Base-by-base conservation (phyloP, 1,140 invertebrate species). In the Meteorus sp. region DNA sequence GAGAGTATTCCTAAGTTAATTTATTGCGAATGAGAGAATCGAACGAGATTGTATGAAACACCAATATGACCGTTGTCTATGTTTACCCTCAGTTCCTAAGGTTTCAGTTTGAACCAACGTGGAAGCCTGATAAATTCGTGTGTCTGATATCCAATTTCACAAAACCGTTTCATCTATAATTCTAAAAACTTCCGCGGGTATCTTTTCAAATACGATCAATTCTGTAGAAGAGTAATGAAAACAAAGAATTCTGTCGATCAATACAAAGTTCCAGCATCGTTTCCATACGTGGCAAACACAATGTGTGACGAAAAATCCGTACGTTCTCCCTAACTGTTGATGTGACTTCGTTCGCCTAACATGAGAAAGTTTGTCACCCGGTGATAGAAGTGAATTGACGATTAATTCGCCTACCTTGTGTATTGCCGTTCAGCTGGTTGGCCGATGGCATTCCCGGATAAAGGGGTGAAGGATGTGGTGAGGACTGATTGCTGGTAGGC, bases 401-500 rank as follows among this genome's bases (percentile, higher is more conserved):
- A 48, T 29, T 31, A 39, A 7, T n/a, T 41, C 37, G 56, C 65
- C 71, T 73, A 80, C 78, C 78, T 79, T 78, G 78, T 31, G 73
- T 72, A 67, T 66, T 75, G 65, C 72, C 70, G 61, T 78, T 80
- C 55, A 65, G 61, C 51, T 74, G 73, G 48, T 64, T 66, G 15
- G 62, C 22, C 61, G 71, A 70, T 43, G 73, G 71, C 55, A 78
- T 70, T 47, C 75, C 73, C 11, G 76, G 70, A 58, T 77, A 78
- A 51, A 86, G 70, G 37, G 78, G 75, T 55, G 77, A 78, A 48
- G 76, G 74, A 66, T 79, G 79, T 15, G 76, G 76, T 50, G 82
- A 83, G 25, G 81, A 81, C 75, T 82, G 81, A 66, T 80, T 79
- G 70, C 77, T 80, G 52, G 77, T 76, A 53, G 78, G 72, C 67